Base-by-base conservation (phyloP, 2,888 invertebrate genomes). In the Perizoma flavofasciatum region DNA sequence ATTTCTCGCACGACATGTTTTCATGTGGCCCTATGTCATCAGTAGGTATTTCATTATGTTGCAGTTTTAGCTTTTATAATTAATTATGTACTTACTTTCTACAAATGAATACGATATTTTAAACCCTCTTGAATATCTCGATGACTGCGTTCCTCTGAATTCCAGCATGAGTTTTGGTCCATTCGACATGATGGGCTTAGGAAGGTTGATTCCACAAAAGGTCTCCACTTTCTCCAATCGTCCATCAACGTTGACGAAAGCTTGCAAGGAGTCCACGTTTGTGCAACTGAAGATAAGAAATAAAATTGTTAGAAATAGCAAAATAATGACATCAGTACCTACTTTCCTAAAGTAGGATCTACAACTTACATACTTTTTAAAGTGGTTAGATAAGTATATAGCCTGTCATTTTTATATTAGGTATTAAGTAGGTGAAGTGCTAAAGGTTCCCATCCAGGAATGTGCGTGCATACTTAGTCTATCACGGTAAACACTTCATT, bases 111-210 rank as follows among this genome's bases (percentile, higher is more conserved):
- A 98, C 59, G 95, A 95, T 66, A 98, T 97, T 81, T 96, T 96
- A 87, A 98, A 98, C 65, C 98, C 98, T 77, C 96, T 95, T 50
- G 96, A 95, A 74, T 95, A 94, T 73, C 96, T 94, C 34, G 96
- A 96, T n/a, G 96, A 96, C 73, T 94, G 93, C 53, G 95, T 93
- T 49, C 97, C 97, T 63, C 95, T 94, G 82, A 98, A 98, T 85
- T 98, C 97, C 59, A 99, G 89, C 81, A 96, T 95, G 78, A 99
- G 92, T 75, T 96, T 94, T 51, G 97, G 96, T 45, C 97, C 97
- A 80, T 96, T 97, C 60, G 98, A 98, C 98, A 99, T 98, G 68
- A 98, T 93, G 59, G 97, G 97, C 70, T 96, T 96, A 0, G 98
- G 98, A 54, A 96, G 86, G 67, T 95, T 94, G 41, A 93, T 93